Percentiles rank a stretch among this genome's conserved stretches.
Conservation (phyloP, 92 coral and sea anemone genomes). For the Palythoa grandiflora region DNA sequence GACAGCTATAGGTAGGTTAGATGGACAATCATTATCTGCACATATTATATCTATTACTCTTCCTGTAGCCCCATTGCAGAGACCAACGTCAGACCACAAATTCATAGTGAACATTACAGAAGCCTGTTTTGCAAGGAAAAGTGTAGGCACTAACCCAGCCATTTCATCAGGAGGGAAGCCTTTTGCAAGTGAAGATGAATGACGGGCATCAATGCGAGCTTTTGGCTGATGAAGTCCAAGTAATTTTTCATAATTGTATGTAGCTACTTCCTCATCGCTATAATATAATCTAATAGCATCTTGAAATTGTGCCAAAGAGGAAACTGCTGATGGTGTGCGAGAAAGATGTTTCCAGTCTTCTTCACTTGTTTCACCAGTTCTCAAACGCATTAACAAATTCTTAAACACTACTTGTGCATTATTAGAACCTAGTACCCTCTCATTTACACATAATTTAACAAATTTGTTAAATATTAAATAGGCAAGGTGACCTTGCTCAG, state of each 20-base stretch:
- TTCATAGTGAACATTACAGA: constrained; percentile 37
- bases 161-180: constrained; percentile 15
- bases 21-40: constrained; percentile 59
- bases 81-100: constrained; percentile 44
- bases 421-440: constrained; percentile 58
- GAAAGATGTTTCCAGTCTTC: constrained; percentile 66
- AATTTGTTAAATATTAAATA: not conserved
- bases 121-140: constrained; percentile 28
- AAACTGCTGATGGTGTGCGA: constrained; percentile 54
- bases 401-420: constrained; percentile 56
- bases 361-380: constrained; percentile 55
- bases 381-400: constrained; percentile 50
- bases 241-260: constrained; percentile 46
- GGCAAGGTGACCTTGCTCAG: not conserved
- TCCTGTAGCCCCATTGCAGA: constrained; percentile 50
- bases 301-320: constrained; percentile 39
- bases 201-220: constrained; percentile 52
- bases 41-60: constrained; percentile 31
- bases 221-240: constrained; percentile 35
- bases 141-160: constrained; percentile 29
- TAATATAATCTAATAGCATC: constrained; percentile 49
- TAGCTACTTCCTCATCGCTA: constrained; percentile 58
- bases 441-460: constrained; percentile 48
- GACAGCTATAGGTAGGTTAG: constrained; percentile 63
- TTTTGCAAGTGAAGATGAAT: constrained; percentile 32